A percentile compares a stretch with the other conserved stretches of the same genome.
phyloP scores from a whole-genome alignment of 2,888 invertebrate genomes.

The Altica lythri region DNA sequence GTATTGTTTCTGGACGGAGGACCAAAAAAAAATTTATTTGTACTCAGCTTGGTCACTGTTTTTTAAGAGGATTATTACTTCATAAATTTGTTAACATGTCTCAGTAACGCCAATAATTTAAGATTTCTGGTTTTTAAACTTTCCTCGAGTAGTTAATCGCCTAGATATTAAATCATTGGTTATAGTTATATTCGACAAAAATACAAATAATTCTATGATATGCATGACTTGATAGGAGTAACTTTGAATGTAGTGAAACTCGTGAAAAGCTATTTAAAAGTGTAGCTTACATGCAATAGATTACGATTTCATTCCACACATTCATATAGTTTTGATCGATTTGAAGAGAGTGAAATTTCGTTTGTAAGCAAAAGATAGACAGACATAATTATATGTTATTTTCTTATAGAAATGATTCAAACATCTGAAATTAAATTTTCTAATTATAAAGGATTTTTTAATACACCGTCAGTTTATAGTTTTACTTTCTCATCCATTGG shows the following conservation, averaged over 20 bases:
- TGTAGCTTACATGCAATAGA: conserved; percentile 4
- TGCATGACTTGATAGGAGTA: conserved; percentile 18
- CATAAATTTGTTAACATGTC: not conserved
- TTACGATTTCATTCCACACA: conserved; percentile 7
- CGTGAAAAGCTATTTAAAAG: conserved; percentile 12
- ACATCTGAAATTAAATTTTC: too few relatives aligned
- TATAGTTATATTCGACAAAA: conserved; percentile 6
- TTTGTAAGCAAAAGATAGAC: conserved; percentile 2
- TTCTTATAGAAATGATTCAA: not conserved
- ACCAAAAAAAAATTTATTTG: too few relatives aligned
- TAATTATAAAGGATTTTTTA: too few relatives aligned
- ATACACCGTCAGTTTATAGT: too few relatives aligned
- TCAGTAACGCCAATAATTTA: not conserved
- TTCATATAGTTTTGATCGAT: conserved; percentile 8
- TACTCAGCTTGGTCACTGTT: too few relatives aligned
- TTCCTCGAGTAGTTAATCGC: conserved; percentile 4
- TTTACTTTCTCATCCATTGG: too few relatives aligned
- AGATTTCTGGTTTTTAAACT: not conserved
- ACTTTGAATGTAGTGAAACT: conserved; percentile 9
- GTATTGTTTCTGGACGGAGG: too few relatives aligned
- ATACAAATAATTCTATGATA: conserved; percentile 12
- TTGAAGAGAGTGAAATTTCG: conserved; percentile 18
- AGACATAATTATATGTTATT: conserved; percentile 4
- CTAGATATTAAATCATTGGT: conserved; percentile 13
- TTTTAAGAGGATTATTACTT: too few relatives aligned